Percentiles rank a stretch among this genome's conserved stretches.
These are phyloP conservation scores for Macrophya alboannulata DNA, from an alignment of 2,888 invertebrate genomes.

Conservation along the genomic window DNA sequence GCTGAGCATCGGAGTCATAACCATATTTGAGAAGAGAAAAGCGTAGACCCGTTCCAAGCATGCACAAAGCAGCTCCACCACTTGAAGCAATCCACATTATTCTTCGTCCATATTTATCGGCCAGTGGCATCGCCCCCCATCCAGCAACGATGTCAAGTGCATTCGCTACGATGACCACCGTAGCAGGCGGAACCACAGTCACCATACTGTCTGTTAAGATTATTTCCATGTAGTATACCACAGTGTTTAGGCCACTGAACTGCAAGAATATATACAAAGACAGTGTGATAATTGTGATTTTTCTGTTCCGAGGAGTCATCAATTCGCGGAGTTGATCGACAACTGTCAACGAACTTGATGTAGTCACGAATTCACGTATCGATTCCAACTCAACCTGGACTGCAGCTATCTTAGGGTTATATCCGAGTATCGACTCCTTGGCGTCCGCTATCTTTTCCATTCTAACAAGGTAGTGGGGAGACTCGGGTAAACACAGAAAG, in stretches of 20 bases:
- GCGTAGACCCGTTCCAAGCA: conserved; percentile 66
- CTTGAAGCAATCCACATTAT: conserved; percentile 61
- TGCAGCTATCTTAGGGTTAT: conserved; percentile 65
- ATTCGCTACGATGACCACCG: conserved; percentile 71
- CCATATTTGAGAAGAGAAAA: conserved; percentile 65
- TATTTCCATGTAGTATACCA: conserved; percentile 75
- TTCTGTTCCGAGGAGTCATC: conserved; percentile 61
- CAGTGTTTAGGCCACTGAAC: conserved; percentile 66
- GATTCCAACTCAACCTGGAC: conserved; percentile 63
- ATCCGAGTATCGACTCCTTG: conserved; percentile 67
- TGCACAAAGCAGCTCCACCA: conserved; percentile 61
- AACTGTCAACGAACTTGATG: conserved; percentile 55
- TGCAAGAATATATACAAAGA: conserved; percentile 69
- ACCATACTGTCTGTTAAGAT: conserved; percentile 69
- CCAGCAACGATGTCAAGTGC: not conserved
- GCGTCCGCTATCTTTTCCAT: conserved; percentile 62
- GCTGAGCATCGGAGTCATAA: conserved; percentile 62
- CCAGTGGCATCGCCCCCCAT: conserved; percentile 1
- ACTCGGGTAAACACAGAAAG: conserved; percentile 44
- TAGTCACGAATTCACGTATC: conserved; percentile 64
- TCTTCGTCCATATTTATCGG: conserved; percentile 53
- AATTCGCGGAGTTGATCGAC: conserved; percentile 60
- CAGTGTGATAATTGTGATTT: conserved; percentile 63
- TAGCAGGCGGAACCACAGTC: conserved; percentile 66
- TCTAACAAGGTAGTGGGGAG: conserved; percentile 43